A percentile compares a stretch with the other conserved stretches of the same genome.
Conservation (phyloP, 2,888 invertebrate genomes). For the Phoenoteleia sp. region DNA sequence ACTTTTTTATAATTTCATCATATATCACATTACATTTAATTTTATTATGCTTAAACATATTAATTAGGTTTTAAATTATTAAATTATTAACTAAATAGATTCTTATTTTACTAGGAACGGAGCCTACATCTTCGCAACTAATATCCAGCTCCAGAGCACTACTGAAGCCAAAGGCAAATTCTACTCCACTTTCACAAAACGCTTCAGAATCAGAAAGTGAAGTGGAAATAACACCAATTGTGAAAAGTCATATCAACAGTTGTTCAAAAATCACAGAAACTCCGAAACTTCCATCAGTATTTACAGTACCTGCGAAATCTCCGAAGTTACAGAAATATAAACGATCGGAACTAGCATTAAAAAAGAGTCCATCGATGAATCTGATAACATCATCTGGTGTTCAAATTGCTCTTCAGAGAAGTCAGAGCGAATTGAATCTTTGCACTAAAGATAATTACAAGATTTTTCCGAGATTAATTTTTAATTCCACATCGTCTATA, state of each 20-base stretch:
- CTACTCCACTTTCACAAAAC: constrained; percentile 79
- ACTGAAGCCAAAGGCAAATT: constrained; percentile 83
- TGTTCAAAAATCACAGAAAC: constrained; percentile 55
- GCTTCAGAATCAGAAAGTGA: constrained; percentile 82
- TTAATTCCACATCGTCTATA: constrained; percentile 85
- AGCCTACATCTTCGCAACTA: constrained; percentile 71
- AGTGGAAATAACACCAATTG: constrained; percentile 84
- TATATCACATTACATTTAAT: no score
- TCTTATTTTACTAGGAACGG: constrained; percentile 76
- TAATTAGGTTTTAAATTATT: no score
- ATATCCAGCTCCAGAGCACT: constrained; percentile 46
- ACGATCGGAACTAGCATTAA: constrained; percentile 75
- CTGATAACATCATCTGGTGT: constrained; percentile 75
- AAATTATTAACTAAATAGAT: no score
- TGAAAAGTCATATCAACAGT: constrained; percentile 78
- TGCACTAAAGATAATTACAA: constrained; percentile 78
- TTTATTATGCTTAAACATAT: no score
- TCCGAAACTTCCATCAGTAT: constrained; percentile 70
- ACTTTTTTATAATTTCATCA: no score
- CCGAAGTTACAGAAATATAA: constrained; percentile 4
- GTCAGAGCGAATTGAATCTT: constrained; percentile 84
- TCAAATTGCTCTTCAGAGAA: constrained; percentile 80
- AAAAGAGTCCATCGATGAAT: constrained; percentile 85
- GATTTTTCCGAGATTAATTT: constrained; percentile 78
- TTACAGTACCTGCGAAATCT: constrained; percentile 72